Evolutionary conservation across 1,140 invertebrate species (phyloP).

Genomic region (Triops longicaudatus): DNA sequence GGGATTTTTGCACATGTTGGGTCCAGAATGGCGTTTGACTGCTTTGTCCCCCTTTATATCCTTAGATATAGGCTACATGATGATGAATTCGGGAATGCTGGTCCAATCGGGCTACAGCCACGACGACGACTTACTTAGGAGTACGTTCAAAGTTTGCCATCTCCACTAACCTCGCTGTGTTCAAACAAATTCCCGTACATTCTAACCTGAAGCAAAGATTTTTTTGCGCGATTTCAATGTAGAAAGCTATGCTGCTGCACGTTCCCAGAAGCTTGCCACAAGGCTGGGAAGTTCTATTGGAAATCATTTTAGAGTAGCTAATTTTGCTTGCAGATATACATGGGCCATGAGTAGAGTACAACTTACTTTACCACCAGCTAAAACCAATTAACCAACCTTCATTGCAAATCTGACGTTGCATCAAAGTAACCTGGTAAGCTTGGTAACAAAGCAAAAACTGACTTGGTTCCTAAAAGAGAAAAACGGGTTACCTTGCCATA

Average conservation of each 20-base stretch:
- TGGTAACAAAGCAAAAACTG: neutral
- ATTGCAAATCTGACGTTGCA: neutral
- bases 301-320: neutral
- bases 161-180: constrained; percentile 5
- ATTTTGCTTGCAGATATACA: constrained; percentile 1
- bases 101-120: constrained; percentile 19
- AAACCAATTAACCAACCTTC: neutral
- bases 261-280: neutral
- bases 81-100: constrained; percentile 24
- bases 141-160: neutral
- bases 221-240: neutral
- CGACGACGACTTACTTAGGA: constrained; percentile 14
- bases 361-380: neutral
- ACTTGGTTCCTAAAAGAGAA: neutral
- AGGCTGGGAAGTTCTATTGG: neutral
- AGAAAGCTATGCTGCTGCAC: neutral
- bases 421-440: neutral
- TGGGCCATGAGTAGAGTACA: constrained; percentile 2
- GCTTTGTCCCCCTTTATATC: constrained; percentile 25
- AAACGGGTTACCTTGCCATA: neutral
- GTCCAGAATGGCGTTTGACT: constrained; percentile 20
- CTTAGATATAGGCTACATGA: constrained; percentile 25
- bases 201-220: neutral
- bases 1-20: neutral
- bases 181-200: neutral